A percentile compares a stretch with the other conserved stretches of the same genome.
These are phyloP conservation scores for Ditula angustiorana DNA, from an alignment of 2,888 invertebrate species.

Conservation along the genomic window DNA sequence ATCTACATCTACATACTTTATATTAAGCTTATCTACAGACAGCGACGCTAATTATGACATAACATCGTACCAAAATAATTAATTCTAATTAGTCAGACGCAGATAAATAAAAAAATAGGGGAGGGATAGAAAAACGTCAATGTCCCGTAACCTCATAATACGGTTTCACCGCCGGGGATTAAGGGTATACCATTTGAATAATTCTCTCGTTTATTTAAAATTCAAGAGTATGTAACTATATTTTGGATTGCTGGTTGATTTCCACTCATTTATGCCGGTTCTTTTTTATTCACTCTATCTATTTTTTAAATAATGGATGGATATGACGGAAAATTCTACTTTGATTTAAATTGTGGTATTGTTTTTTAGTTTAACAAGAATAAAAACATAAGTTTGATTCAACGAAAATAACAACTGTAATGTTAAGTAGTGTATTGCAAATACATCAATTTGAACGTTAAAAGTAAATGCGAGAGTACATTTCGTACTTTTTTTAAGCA, in stretches of 20 bases:
- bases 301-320: too few species aligned
- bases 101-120: conserved; percentile 58
- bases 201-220: conserved; percentile 34
- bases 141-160: conserved; percentile 70
- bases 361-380: too few species aligned
- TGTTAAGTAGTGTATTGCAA: too few species aligned
- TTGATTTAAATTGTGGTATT: too few species aligned
- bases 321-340: too few species aligned
- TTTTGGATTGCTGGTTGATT: conserved; percentile 15
- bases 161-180: conserved; percentile 58
- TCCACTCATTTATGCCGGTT: conserved; percentile 1
- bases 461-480: too few species aligned
- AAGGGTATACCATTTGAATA: conserved; percentile 49
- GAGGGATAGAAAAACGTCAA: conserved; percentile 70
- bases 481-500: too few species aligned
- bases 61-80: conserved; percentile 55
- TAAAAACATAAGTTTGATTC: too few species aligned
- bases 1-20: background rate
- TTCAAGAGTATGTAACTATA: conserved; percentile 20
- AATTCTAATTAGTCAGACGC: conserved; percentile 67
- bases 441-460: too few species aligned
- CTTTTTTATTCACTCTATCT: too few species aligned
- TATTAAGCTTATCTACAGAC: conserved; percentile 10
- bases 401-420: too few species aligned
- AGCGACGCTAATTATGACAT: conserved; percentile 24